Evolutionary conservation across 2,888 invertebrate genomes (phyloP), one percentile per base, ranked within the genome.

Genomic region (Eupeodes latifasciatus): DNA sequence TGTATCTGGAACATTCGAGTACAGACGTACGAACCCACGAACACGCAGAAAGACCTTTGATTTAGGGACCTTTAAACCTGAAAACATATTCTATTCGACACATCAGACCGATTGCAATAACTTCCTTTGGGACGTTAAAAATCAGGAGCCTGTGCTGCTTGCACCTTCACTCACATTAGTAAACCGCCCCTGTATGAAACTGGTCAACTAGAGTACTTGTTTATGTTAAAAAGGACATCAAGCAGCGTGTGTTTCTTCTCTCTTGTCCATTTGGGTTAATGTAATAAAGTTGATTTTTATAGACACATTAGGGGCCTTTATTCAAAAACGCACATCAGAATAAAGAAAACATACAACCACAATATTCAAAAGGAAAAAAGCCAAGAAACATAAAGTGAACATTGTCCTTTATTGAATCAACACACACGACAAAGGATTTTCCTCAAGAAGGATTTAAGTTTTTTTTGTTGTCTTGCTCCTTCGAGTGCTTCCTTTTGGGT

Each of bases 281-380:
- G 71, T 88, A 88, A 88, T 88, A 84, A 88, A 88, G 77, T 81
- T 78, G 81, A 88, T 78, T 88, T 87, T 88, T 88, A 88, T 88
- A 78, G 85, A 85, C 81, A 88, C 85, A 88, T 88, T 85, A 81
- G 80, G 85, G 61, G 27, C 53, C 86, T 79, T 87, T 87, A 87
- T 84, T 81, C 74, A 82, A 40, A 74, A 80, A 71, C 47, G 27
- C 14, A 67, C 72, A 72, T 59, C 19, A 36, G 36, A 49, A 47
- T 44, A 27, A 4, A 47, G 12, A 44, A 6, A 57, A 19, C 64
- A 47, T 27, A 27, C 27, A 27, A 62, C 40, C 66, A 66, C 7
- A 66, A 66, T 66, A 66, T 66, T 27, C 27, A 66, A 49, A 16
- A 66, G 47, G 11, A 49, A 51, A 53, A 62, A 78, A 61, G 10